Conservation (phyloP, 2,113 vertebrate species). For the Arizona elegans region DNA sequence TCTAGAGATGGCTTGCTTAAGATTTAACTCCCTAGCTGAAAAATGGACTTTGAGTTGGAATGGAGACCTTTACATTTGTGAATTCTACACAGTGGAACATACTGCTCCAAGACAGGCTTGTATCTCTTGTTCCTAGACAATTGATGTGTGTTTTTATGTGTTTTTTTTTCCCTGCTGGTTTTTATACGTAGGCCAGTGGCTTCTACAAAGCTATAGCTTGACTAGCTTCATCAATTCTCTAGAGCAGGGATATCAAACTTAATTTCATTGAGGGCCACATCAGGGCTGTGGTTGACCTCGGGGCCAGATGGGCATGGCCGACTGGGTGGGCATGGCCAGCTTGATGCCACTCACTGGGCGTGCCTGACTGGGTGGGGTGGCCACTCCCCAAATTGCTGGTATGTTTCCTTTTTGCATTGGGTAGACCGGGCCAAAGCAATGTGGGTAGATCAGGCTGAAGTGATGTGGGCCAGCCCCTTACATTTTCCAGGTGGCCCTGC, state of each 20-base stretch:
- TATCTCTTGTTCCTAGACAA: background rate
- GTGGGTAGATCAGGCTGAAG: no score
- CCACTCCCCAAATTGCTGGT: no score
- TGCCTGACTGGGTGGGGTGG: no score
- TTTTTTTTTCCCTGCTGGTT: rapidly evolving
- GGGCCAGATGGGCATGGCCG: no score
- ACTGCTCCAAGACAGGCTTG: background rate
- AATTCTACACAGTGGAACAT: background rate
- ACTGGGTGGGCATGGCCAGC: no score
- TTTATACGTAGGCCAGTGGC: background rate
- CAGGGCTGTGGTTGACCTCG: no score
- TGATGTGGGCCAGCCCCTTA: no score
- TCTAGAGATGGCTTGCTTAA: background rate
- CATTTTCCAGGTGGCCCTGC: no score
- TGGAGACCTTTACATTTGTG: background rate
- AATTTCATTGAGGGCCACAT: no score
- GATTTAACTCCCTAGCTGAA: background rate
- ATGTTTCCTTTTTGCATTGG: no score
- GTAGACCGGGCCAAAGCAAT: no score
- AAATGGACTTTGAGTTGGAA: background rate
- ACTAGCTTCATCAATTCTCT: background rate
- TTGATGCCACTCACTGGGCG: no score
- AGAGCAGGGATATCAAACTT: background rate
- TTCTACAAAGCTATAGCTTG: background rate
- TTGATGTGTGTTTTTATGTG: background rate